Evolutionary conservation across 2,888 invertebrate species (phyloP).

Genomic region (Sipha maydis): DNA sequence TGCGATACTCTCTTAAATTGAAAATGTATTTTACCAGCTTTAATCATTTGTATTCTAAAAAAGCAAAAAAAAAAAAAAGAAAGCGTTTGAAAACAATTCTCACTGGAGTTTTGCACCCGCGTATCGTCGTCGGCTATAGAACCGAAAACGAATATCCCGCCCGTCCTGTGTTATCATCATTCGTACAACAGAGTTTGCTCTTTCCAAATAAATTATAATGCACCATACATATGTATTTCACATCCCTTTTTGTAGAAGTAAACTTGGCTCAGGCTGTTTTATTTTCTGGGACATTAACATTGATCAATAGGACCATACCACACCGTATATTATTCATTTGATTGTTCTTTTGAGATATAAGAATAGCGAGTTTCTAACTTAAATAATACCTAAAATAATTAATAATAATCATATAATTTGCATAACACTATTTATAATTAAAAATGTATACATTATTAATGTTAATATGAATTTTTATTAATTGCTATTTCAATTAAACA

Average conservation of each 20-base stretch:
- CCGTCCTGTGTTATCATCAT: neutral
- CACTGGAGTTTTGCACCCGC: neutral
- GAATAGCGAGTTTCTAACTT: neutral
- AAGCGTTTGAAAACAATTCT: neutral
- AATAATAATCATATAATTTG: neutral
- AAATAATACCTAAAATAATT: neutral
- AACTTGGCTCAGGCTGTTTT: conserved; percentile 26
- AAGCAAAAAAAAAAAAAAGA: conserved; percentile 65
- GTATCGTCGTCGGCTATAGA: neutral
- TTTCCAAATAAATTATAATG: conserved; percentile 3
- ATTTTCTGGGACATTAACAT: conserved; percentile 33
- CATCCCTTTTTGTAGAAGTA: neutral
- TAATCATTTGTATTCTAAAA: neutral
- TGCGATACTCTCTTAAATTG: conserved; percentile 24
- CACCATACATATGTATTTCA: conserved; percentile 8
- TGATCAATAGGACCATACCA: conserved; percentile 10
- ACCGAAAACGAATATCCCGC: neutral
- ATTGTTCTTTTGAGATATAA: neutral
- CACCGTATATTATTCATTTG: neutral
- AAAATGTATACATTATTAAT: neutral
- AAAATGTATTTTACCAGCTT: conserved; percentile 3
- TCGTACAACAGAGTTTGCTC: neutral
- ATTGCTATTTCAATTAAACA: neutral
- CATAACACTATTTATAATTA: neutral
- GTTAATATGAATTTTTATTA: neutral